Conservation (phyloP, 2,113 vertebrate genomes). For the Coptodon bakossiorum region DNA sequence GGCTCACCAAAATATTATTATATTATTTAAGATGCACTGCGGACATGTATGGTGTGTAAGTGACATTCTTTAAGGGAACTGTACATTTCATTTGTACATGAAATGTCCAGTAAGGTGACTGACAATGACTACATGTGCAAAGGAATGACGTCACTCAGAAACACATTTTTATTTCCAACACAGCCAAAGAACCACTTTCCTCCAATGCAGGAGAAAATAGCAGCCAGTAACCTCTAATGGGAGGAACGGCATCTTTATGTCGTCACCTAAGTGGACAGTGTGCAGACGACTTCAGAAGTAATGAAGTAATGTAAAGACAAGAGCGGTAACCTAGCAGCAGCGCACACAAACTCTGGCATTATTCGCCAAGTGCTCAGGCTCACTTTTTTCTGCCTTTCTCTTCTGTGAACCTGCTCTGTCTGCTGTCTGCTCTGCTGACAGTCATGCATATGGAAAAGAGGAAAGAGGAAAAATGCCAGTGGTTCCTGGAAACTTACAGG, state of each 20-base stretch:
- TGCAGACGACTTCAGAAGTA: conserved; percentile 7
- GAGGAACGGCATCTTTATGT: background rate
- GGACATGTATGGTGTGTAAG: background rate
- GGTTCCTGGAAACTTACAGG: conserved; percentile 37
- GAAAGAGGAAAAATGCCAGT: conserved; percentile 13
- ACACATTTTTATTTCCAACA: background rate
- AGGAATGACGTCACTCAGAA: background rate
- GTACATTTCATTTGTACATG: background rate
- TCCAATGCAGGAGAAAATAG: background rate
- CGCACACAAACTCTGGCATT: conserved; percentile 36
- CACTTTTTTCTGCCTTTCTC: background rate
- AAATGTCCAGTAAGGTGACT: background rate
- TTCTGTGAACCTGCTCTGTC: conserved; percentile 1
- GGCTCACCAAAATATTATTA: background rate
- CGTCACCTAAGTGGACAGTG: background rate
- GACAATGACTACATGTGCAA: background rate
- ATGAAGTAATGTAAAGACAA: conserved; percentile 12
- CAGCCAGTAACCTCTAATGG: background rate
- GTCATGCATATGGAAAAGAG: conserved; percentile 18
- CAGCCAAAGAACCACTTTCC: background rate
- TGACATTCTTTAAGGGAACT: background rate
- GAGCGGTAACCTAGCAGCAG: conserved; percentile 47
- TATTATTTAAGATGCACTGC: background rate
- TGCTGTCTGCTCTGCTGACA: conserved; percentile 13
- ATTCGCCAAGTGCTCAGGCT: background rate